Evolutionary conservation across 2,888 invertebrate species (phyloP).

Genomic region (Hypomecis punctinalis): DNA sequence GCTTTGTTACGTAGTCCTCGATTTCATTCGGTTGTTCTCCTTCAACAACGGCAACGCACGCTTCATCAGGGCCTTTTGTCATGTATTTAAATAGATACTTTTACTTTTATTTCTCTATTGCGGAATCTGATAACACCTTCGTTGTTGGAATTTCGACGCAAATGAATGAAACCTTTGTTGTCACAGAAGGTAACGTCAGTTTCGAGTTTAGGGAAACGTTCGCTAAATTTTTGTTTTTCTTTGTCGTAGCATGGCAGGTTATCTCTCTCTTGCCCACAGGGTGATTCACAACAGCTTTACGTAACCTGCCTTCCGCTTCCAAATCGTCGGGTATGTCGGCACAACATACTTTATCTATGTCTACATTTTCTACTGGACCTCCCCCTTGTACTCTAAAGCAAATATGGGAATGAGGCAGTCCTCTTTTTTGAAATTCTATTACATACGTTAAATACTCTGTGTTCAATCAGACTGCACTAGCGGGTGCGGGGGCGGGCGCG

Average conservation of each 20-base stretch:
- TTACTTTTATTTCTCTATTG: not conserved
- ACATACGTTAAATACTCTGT: conserved; percentile 15
- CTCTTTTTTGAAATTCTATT: conserved; percentile 19
- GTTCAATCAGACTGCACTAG: too few species aligned
- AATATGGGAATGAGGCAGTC: conserved; percentile 19
- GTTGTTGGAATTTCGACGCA: conserved; percentile 13
- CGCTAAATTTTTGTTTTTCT: conserved; percentile 8
- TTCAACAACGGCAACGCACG: conserved; percentile 13
- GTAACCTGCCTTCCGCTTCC: conserved; percentile 1
- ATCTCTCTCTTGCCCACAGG: conserved; percentile 11
- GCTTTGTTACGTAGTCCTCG: conserved; percentile 6
- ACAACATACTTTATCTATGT: conserved; percentile 8
- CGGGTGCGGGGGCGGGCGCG: too few species aligned
- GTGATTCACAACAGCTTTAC: not conserved
- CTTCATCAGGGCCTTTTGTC: conserved; percentile 3
- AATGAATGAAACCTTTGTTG: conserved; percentile 5
- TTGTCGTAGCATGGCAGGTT: conserved; percentile 13
- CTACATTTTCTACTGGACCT: conserved; percentile 4
- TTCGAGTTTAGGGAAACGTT: conserved; percentile 14
- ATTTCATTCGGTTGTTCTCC: too few species aligned
- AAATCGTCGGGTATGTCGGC: not conserved
- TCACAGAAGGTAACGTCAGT: conserved; percentile 9
- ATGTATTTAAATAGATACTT: conserved; percentile 16
- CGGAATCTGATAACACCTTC: conserved; percentile 1
- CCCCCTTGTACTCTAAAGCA: conserved; percentile 19